These are phyloP conservation scores for Xerus rutilus DNA, from an alignment of 2,797 vertebrate genomes.

Conservation along the genomic window DNA sequence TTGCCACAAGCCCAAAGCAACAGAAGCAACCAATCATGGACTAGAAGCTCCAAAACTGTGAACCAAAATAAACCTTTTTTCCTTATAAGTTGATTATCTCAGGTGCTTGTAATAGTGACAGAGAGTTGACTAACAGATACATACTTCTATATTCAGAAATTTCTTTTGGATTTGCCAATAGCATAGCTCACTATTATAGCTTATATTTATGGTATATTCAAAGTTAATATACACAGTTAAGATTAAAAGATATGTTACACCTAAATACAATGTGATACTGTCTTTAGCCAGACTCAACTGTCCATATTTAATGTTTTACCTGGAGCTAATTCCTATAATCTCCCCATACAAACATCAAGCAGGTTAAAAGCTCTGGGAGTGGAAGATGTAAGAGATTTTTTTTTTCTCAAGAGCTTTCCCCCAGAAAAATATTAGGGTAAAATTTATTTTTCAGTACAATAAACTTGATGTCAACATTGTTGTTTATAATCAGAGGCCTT, in stretches of 20 bases:
- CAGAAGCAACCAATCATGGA: not conserved
- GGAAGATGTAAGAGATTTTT: not conserved
- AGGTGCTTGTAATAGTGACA: not conserved
- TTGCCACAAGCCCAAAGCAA: not conserved
- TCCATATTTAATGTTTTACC: not conserved
- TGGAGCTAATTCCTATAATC: not conserved
- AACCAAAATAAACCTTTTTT: not conserved
- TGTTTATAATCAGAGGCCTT: not conserved
- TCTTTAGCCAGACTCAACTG: not conserved
- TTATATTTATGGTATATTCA: conserved; percentile 4
- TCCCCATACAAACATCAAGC: not conserved
- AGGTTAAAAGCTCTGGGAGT: not conserved
- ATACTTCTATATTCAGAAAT: conserved; percentile 3
- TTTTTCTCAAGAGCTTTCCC: not conserved
- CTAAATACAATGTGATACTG: not conserved
- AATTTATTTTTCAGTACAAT: conserved; percentile 44
- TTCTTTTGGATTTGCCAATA: conserved; percentile 23
- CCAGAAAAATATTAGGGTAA: not conserved
- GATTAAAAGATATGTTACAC: not conserved
- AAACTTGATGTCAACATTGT: conserved; percentile 1
- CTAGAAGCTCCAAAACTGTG: not conserved
- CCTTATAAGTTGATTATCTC: not conserved
- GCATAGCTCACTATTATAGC: not conserved
- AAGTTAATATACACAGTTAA: not conserved
- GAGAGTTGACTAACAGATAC: not conserved